phyloP scores from a whole-genome alignment of 2,113 vertebrate genomes.

The Holacanthus passer region DNA sequence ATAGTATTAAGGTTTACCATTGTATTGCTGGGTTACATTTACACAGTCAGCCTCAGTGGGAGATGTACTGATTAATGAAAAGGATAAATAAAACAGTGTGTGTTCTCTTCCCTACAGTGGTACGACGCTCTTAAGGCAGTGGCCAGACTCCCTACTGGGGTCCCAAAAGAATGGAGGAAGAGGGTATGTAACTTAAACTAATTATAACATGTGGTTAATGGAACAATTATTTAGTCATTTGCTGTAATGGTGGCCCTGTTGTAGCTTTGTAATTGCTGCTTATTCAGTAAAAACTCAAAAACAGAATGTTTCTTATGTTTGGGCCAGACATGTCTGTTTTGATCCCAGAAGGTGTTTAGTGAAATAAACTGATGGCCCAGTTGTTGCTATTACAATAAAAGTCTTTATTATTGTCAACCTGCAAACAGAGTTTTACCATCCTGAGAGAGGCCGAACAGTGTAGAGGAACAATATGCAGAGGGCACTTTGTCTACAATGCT shows the following conservation, averaged over 20 bases:
- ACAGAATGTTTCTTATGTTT: background rate
- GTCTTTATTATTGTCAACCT: background rate
- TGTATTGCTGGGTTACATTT: background rate
- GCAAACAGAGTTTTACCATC: background rate
- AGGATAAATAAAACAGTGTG: background rate
- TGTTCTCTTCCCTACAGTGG: slow-evolving; percentile 86
- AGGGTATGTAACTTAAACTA: slow-evolving; percentile 82
- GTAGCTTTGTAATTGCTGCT: slow-evolving; percentile 4
- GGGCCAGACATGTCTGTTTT: background rate
- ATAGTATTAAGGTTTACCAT: background rate
- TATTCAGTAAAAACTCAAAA: background rate
- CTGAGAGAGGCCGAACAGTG: background rate
- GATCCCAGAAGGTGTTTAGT: background rate
- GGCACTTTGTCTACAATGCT: slow-evolving; percentile 4
- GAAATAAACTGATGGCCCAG: background rate
- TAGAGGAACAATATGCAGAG: slow-evolving; percentile 4
- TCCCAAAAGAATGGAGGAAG: slow-evolving; percentile 97
- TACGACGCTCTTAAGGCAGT: slow-evolving; percentile 98
- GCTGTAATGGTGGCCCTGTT: background rate
- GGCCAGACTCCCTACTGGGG: slow-evolving; percentile 93
- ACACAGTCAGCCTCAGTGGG: background rate
- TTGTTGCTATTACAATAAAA: slow-evolving; percentile 12
- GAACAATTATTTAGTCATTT: background rate
- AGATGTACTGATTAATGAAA: background rate
- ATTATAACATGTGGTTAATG: background rate